Conservation (phyloP, 2,113 vertebrate species). For the Phoenicopterus ruber region DNA sequence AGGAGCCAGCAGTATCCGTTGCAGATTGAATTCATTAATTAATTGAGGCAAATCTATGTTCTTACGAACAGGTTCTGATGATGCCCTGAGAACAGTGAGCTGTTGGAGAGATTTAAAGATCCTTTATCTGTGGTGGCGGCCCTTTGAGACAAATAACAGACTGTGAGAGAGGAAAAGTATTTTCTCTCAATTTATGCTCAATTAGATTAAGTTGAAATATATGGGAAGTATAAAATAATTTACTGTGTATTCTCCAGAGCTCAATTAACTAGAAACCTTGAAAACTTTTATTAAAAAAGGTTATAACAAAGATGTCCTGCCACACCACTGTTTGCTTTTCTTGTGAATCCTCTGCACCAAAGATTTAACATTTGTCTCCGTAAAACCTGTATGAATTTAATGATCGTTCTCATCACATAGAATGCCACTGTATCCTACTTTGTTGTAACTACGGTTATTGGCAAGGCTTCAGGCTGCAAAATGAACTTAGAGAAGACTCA, state of each 20-base stretch:
- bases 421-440: not conserved
- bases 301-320: not conserved
- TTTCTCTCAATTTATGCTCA: not conserved
- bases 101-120: not conserved
- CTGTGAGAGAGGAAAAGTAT: not conserved
- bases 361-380: not conserved
- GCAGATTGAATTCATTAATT: not conserved
- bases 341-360: not conserved
- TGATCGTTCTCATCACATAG: not conserved
- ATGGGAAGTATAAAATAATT: not conserved
- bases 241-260: not conserved
- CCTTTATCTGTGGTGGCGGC: not conserved
- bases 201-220: not conserved
- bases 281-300: not conserved
- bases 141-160: not conserved
- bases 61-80: not conserved
- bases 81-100: not conserved
- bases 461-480: not conserved
- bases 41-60: not conserved
- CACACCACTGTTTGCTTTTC: not conserved
- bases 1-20: not conserved
- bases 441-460: not conserved
- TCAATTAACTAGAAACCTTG: slow-evolving; percentile 10
- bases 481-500: not conserved
- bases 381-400: not conserved